Base-by-base conservation (phyloP, 2,113 vertebrate species). In the Verasper variegatus region DNA sequence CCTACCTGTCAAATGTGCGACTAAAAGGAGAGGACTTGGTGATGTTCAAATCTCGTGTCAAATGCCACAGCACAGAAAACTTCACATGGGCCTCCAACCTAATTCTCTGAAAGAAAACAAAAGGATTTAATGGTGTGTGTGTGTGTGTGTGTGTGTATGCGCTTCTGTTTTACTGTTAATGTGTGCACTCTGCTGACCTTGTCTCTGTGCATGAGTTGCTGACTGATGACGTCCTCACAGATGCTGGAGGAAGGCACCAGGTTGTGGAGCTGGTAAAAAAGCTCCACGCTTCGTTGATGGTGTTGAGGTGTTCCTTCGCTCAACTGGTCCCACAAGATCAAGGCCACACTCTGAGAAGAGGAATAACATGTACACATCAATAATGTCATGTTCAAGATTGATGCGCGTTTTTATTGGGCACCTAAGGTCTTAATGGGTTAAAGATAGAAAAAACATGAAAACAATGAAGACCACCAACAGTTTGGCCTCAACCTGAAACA, bases 221-320 rank as follows among this genome's bases (percentile, higher is more conserved):
- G 97, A 88, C 97, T 99, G 91, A 99, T 97, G 89, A 99, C 98
- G 59, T 99, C 98, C 89, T 99, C 98, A 85, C 98, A 99, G 90
- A 97, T 98, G 87, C 96, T 97, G 73, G 97, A 97, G 69, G 97
- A 97, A 2, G 98, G 97, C 84, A 98, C 98, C 2, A 99, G 94
- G 90, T 99, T 99, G 93, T 99, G 98, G 54, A 99, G 94, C 85
- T 99, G 98, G 86, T 99, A 99, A 91, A 99, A 99, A 21, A 99
- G 95, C 84, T 99, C 98, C 68, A 99, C 97, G 24, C 97, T 98
- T 89, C 97, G 97, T 87, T 98, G 97, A 89, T 99, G 98, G 85
- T 99, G 95, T 86, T 98, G 97, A 79, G 97, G 97, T 23, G 96
- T 98, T 31, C 91, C 92, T 80, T 98, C 97, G 80, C 96, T 96